Base-by-base conservation (phyloP, 2,797 vertebrate genomes). In the Danio jaintianensis region DNA sequence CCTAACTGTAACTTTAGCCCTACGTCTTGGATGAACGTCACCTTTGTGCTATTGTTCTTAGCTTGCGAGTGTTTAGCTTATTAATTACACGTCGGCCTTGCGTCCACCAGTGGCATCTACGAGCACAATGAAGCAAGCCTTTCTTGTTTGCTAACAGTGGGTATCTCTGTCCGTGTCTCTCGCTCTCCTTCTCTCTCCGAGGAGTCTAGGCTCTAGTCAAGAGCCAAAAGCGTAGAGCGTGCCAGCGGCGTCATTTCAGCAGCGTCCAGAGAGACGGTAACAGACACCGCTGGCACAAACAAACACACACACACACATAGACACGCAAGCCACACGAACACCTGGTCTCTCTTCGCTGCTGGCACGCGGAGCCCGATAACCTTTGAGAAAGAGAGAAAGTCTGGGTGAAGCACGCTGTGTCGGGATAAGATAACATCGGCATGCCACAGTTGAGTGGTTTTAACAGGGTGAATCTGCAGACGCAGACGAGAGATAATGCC, bases 191-290 rank as follows among this genome's bases (percentile, higher is more conserved):
- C 36, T 58, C 18, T 67, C 73, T 47, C 16, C 10, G 6, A 50
- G 48, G 48, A 52, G n/a, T 55, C 70, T 56, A 45, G 18, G 42
- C 38, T 38, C 18, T 42, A 50, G 47, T 53, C 12, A 40, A 52
- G 45, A 59, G 62, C 69, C 55, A 63, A 69, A 67, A 61, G 22
- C 22, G 36, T 4, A 56, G 56, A 68, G n/a, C 0, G 15, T 81
- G 83, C 63, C 79, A 68, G 61, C 61, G 18, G 59, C 67, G 7
- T 48, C 58, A 52, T 73, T 71, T 55, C 78, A 78, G 18, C 50
- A 58, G 45, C 42, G 75, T 74, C 80, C 70, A 78, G 74, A 78
- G 53, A 84, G 75, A 81, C 11, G 20, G 79, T 63, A 84, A 81
- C 75, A 40, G 74, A 81, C 75, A 84, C 79, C 79, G 29, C 42